A percentile compares a stretch with the other conserved stretches of the same genome.
Evolutionary conservation across 2,888 invertebrate genomes (phyloP).

Genomic region (Leptura quadrifasciata): DNA sequence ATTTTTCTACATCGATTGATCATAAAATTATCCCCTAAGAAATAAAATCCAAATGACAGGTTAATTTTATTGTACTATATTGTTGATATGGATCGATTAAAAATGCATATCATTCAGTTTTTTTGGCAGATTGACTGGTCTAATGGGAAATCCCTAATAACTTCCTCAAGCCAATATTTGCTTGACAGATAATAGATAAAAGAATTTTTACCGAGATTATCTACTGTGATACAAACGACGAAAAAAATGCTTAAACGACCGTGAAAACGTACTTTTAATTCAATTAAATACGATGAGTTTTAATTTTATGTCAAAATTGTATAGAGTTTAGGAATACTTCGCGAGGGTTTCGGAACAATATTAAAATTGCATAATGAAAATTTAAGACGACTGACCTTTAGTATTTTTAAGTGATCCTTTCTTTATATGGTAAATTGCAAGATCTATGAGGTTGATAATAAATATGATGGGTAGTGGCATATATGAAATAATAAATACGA

Average conservation of each 20-base stretch:
- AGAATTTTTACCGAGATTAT: background rate
- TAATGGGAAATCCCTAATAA: background rate
- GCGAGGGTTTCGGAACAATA: background rate
- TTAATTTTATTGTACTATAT: too few species aligned
- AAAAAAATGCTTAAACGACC: background rate
- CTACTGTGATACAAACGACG: background rate
- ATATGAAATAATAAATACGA: constrained; percentile 26
- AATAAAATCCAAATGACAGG: too few species aligned
- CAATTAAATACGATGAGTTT: constrained; percentile 7
- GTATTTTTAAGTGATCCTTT: background rate
- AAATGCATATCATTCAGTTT: too few species aligned
- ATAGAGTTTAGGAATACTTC: background rate
- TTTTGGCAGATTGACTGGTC: too few species aligned
- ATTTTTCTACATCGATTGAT: too few species aligned
- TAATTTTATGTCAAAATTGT: background rate
- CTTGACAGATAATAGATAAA: background rate
- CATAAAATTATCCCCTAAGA: too few species aligned
- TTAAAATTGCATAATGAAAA: constrained; percentile 7
- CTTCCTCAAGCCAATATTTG: background rate
- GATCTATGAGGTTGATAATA: constrained; percentile 13
- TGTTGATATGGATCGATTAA: too few species aligned
- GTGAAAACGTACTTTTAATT: background rate
- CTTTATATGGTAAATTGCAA: constrained; percentile 14
- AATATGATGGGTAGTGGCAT: constrained; percentile 18
- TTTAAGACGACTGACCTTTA: background rate